These are phyloP conservation scores for Cranoglanis bouderius DNA, from an alignment of 2,113 vertebrate genomes.

Conservation along the genomic window DNA sequence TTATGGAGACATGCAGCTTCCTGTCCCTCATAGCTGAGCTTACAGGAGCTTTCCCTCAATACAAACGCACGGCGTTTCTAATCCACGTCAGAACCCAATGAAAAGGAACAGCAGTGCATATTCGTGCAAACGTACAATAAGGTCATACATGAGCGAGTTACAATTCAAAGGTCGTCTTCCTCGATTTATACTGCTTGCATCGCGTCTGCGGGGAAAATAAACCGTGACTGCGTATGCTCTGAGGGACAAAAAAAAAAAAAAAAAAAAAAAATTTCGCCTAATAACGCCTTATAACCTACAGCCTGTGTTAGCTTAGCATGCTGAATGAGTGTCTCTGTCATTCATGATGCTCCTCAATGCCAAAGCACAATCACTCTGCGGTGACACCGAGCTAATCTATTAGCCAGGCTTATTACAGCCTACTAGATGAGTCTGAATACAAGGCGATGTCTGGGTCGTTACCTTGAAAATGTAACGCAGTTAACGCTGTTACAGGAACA, in stretches of 20 bases:
- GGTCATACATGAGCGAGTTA: background rate
- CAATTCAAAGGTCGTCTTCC: background rate
- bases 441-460: background rate
- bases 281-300: background rate
- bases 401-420: background rate
- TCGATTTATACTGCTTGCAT: background rate
- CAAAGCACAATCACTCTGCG: background rate
- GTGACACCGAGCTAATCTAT: background rate
- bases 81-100: conserved; percentile 15
- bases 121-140: background rate
- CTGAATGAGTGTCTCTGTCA: background rate
- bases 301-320: conserved; percentile 4
- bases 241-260: background rate
- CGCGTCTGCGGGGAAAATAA: no score
- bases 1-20: conserved; percentile 29
- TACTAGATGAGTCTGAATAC: background rate
- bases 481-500: background rate
- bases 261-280: background rate
- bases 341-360: background rate
- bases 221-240: background rate
- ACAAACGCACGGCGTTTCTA: background rate
- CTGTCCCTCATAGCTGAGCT: conserved; percentile 12
- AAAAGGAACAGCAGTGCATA: background rate
- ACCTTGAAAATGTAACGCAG: background rate
- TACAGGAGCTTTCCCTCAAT: conserved; percentile 12